Conservation (phyloP, 53 echinoderm and acorn worm species). For the Astropecten irregularis region DNA sequence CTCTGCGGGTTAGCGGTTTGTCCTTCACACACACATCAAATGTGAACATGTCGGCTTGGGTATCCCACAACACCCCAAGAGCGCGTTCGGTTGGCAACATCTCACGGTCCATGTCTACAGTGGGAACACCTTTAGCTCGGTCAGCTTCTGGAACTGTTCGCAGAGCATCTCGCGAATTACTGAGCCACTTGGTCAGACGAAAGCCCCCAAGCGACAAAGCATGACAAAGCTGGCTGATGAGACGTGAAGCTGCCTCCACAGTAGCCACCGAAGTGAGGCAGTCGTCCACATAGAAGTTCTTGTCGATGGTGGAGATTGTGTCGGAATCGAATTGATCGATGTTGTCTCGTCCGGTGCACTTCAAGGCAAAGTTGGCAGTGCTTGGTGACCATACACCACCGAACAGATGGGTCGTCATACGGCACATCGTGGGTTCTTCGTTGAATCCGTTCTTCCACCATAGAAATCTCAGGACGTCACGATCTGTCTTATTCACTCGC, state of each 20-base stretch:
- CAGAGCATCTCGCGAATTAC: no score
- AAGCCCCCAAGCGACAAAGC: background rate
- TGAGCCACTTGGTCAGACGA: background rate
- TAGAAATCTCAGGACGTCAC: conserved; percentile 20
- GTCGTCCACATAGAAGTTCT: conserved; percentile 52
- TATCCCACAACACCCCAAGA: conserved; percentile 11
- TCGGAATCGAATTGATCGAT: background rate
- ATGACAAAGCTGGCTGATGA: background rate
- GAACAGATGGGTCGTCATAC: conserved; percentile 18
- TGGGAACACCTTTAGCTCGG: background rate
- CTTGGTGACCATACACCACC: conserved; percentile 36
- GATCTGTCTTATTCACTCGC: background rate
- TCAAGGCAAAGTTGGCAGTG: conserved; percentile 14
- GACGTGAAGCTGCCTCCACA: background rate
- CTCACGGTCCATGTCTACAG: background rate
- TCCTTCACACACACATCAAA: background rate
- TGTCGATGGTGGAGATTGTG: conserved; percentile 13
- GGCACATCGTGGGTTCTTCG: background rate
- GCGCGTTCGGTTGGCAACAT: conserved; percentile 2
- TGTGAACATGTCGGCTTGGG: background rate
- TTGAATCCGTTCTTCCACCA: conserved; percentile 16
- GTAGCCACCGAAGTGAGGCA: background rate
- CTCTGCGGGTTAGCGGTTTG: background rate
- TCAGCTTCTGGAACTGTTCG: background rate
- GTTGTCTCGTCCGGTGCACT: conserved; percentile 27